Conservation (phyloP, 2,113 vertebrate species). For the Tinamus guttatus region DNA sequence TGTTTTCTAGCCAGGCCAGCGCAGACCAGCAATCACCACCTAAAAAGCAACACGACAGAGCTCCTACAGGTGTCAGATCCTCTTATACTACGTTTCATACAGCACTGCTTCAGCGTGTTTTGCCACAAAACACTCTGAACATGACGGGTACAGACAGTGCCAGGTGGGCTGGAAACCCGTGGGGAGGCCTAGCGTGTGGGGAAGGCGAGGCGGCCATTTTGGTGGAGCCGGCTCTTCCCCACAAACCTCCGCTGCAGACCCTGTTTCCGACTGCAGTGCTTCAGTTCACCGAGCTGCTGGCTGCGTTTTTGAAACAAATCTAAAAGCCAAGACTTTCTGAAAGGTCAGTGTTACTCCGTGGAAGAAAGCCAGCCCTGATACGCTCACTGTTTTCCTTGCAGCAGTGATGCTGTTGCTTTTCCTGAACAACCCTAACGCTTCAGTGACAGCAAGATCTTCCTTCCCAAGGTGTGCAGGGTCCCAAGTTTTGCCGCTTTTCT, state of each 20-base stretch:
- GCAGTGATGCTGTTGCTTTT: not conserved
- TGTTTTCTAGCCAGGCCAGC: not conserved
- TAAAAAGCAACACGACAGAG: not conserved
- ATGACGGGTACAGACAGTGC: not conserved
- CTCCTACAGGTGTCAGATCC: not conserved
- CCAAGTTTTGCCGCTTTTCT: not conserved
- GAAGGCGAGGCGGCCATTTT: not conserved
- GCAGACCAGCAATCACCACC: not conserved
- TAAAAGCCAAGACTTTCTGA: not conserved
- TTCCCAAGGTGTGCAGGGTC: not conserved
- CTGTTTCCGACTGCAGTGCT: not conserved
- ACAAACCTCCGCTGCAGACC: not conserved
- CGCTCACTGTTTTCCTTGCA: not conserved
- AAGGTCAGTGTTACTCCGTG: fast-evolving
- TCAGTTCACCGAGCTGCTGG: not conserved
- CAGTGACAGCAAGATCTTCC: not conserved
- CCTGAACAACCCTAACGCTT: not conserved
- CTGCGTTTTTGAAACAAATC: not conserved
- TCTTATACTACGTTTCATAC: not conserved
- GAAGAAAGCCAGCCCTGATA: not conserved
- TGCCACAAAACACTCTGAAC: not conserved
- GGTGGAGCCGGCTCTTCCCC: not conserved
- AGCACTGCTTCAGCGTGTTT: not conserved
- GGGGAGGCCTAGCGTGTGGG: fast-evolving
- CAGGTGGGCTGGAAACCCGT: not conserved